These are phyloP conservation scores for Stegana nigrithorax DNA, from an alignment of 2,888 invertebrate species.

Conservation along the genomic window DNA sequence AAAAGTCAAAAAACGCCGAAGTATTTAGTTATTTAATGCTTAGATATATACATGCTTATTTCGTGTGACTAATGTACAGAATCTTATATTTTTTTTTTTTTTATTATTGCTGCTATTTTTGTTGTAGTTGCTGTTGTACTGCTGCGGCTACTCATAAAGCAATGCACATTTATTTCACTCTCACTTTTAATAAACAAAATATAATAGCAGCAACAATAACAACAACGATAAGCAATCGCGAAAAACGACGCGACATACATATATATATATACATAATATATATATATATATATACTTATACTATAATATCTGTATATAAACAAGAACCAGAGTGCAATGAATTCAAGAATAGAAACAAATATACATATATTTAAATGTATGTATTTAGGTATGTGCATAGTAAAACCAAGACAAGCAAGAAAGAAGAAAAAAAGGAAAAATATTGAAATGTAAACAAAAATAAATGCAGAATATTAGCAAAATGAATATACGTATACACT, in stretches of 20 bases:
- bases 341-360: constrained; percentile 4
- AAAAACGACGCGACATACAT: background rate
- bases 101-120: background rate
- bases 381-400: too few species aligned
- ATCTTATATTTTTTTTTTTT: background rate
- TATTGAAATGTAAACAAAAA: background rate
- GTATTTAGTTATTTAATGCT: background rate
- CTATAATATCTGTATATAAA: background rate
- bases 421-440: background rate
- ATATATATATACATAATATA: background rate
- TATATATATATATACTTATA: background rate
- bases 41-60: constrained; percentile 8
- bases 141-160: too few species aligned
- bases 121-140: constrained; percentile 37
- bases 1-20: background rate
- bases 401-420: background rate
- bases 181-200: constrained; percentile 17
- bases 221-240: constrained; percentile 8
- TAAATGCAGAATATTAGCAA: background rate
- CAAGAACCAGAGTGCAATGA: constrained; percentile 6
- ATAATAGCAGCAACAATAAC: too few species aligned
- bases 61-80: background rate
- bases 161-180: constrained; percentile 13
- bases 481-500: background rate
- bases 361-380: background rate